Base-by-base conservation (phyloP, 2,113 vertebrate genomes). In the Daboia siamensis region DNA sequence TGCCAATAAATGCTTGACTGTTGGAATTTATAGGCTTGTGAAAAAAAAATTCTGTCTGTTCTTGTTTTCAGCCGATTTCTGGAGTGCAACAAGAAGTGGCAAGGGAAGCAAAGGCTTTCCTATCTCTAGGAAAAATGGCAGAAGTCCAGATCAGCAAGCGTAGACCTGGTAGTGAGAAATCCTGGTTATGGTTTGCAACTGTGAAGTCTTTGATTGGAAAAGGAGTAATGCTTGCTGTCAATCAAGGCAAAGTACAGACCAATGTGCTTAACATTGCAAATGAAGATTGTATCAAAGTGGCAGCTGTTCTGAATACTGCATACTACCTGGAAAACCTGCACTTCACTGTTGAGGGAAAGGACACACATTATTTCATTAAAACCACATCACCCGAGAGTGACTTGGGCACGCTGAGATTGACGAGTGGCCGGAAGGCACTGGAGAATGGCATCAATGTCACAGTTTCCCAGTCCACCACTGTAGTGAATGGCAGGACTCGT, bases 291-390 rank as follows among this genome's bases (percentile, higher is more conserved):
- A 98, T 99, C 96, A 99, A 99, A 97, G 98, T 99, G 94, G 99
- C 99, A 17, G 98, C 98, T 4, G 98, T 99, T 96, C 98, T 99
- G 90, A 99, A 99, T 96, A 99, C 98, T 0, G 99, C 99, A 86
- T 98, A 99, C 97, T 99, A 99, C 96, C 97, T 99, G 96, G 99
- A 99, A 95, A 98, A 99, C 96, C 97, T 99, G 93, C 99, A 99
- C 97, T 99, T 99, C 97, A 99, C 98, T 0, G 96, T 99, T 24
- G 98, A 99, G 93, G 99, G 99, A 87, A 97, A 98, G 69, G 99
- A 99, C 98, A 99, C 98, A 0, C 99, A 99, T 97, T 99, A 99
- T 97, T 99, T 99, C 95, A 98, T 99, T 94, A 99, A 99, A 97
- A 98, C 98, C 48, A 98, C 97, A 94, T 98, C 99, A 3, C 99